Percentiles rank a stretch among this genome's conserved stretches.
phyloP scores from a whole-genome alignment of 2,113 vertebrate species.

The Grantiella picta region DNA sequence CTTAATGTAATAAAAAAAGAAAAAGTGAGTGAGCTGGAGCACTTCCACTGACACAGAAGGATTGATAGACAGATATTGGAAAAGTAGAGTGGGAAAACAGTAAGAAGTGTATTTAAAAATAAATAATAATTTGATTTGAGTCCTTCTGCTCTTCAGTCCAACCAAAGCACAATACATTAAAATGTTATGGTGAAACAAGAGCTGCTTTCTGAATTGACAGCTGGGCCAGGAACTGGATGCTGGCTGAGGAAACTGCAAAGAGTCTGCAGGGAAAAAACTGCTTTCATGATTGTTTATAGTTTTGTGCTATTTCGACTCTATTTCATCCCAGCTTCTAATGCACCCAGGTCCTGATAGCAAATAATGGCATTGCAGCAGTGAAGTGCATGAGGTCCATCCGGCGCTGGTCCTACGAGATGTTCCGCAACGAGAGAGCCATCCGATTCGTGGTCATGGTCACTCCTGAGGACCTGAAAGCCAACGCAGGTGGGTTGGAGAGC shows the following conservation, averaged over 20 bases:
- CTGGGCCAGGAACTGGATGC: background rate
- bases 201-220: background rate
- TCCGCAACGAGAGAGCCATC: slow-evolving; percentile 94
- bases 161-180: background rate
- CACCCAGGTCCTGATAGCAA: slow-evolving; percentile 94
- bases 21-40: background rate
- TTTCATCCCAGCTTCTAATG: background rate
- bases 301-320: background rate
- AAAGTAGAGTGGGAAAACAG: background rate
- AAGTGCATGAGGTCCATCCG: slow-evolving; percentile 99
- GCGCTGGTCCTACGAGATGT: slow-evolving; percentile 99
- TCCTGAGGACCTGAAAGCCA: slow-evolving; percentile 97
- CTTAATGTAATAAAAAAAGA: background rate
- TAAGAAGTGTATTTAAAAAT: background rate
- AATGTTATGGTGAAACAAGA: background rate
- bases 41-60: background rate
- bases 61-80: background rate
- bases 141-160: background rate
- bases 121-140: background rate
- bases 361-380: slow-evolving; percentile 98
- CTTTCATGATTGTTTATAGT: background rate
- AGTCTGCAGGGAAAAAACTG: background rate
- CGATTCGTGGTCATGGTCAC: slow-evolving; percentile 99
- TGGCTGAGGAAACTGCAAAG: background rate
- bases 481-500: slow-evolving; percentile 82